Percentiles rank a stretch among this genome's conserved stretches.
Conservation (phyloP, 2,113 vertebrate genomes). For the Plecturocebus donacophilus region DNA sequence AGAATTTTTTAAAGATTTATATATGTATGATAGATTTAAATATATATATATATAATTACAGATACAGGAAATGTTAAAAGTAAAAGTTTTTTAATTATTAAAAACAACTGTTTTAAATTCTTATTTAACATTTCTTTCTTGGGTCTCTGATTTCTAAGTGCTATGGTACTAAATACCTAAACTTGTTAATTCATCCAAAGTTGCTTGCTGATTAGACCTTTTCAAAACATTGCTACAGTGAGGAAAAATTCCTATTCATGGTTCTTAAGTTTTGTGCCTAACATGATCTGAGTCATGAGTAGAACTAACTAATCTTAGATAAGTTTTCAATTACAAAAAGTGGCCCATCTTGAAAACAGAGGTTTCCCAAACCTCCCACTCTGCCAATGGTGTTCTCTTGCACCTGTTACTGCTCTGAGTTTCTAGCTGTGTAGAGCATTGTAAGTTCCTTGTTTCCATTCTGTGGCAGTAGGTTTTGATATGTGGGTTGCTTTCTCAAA, state of each 20-base stretch:
- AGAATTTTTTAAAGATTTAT: background rate
- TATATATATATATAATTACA: background rate
- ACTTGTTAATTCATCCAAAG: background rate
- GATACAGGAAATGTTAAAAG: background rate
- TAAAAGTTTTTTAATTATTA: background rate
- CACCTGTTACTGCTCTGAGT: background rate
- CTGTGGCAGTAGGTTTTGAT: background rate
- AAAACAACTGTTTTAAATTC: background rate
- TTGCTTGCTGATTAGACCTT: background rate
- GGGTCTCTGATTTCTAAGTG: background rate
- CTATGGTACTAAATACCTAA: background rate
- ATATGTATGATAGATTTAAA: background rate
- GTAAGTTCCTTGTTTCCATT: background rate
- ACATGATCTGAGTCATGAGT: background rate
- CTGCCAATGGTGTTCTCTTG: background rate
- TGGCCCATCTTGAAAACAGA: background rate
- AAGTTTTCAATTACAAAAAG: background rate
- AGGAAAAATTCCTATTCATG: background rate
- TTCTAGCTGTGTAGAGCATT: background rate
- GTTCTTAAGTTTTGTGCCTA: background rate
- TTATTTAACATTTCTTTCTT: background rate
- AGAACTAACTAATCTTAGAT: background rate
- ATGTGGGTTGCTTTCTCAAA: background rate
- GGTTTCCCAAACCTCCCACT: background rate
- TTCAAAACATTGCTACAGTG: background rate